Base-by-base conservation (phyloP, 92 coral and sea anemone genomes). In the Ricordea florida region DNA sequence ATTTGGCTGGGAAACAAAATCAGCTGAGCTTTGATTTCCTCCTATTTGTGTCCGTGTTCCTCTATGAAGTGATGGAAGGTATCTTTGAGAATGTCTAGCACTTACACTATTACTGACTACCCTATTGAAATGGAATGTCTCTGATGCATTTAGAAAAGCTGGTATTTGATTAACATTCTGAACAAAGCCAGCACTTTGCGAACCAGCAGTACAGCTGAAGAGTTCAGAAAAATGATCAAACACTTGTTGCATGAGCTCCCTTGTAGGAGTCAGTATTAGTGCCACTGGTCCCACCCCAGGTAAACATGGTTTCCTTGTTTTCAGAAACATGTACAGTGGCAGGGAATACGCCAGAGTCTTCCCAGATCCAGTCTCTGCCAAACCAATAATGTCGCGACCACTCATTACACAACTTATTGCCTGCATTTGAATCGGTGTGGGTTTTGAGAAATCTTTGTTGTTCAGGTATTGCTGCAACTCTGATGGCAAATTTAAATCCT, bases 341-440 rank as follows among this genome's bases (percentile, higher is more conserved):
- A 94, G 75, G n/a, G 91, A 65, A 72, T 94, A 94, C 0, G 97
- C 92, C 58, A 94, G 74, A 0, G 98, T 94, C 62, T 94, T 94
- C 10, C 98, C 98, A 16, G 94, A 91, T 3, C 98, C 98, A 21
- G 98, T 94, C 82, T 94, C 98, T 11, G 98, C 98, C 42, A 94
- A 76, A n/a, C 98, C 98, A 16, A 94, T 91, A 34, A 94, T 69
- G 85, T 94, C 98, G 37, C 97, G 85, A 8, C 98, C 98, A 69
- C 96, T 94, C 97, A 94, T 82, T 3, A 84, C 91, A 76, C 98
- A 94, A 53, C 98, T 94, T 6, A 94, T 55, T 4, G 97, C 93
- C 64, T 94, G 98, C 97, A 91, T 91, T 38, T 94, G 98, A 44
- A 94, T 94, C 1, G 97, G 80, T 10, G 98, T 94, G 21, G 98